Evolutionary conservation across 1,140 invertebrate species (phyloP).

Genomic region (Carcinoscorpius rotundicauda): DNA sequence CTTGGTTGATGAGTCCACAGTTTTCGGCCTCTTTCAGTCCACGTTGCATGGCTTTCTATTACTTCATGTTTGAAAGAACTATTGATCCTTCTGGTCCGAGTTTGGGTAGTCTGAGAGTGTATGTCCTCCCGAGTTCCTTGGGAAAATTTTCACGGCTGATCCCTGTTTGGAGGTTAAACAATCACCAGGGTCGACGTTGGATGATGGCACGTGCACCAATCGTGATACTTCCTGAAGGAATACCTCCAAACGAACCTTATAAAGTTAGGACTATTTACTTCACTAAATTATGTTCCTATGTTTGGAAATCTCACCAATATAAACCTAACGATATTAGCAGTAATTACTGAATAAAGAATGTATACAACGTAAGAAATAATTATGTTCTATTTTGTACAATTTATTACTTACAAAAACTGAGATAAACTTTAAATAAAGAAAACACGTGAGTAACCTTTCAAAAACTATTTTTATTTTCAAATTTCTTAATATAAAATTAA

Average conservation of each 20-base stretch:
- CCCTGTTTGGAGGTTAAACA: slow-evolving; percentile 49
- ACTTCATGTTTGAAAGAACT: slow-evolving; percentile 50
- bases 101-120: slow-evolving; percentile 43
- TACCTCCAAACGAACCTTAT: slow-evolving; percentile 13
- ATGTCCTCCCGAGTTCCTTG: slow-evolving; percentile 25
- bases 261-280: too few relatives aligned
- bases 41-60: slow-evolving; percentile 51
- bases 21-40: slow-evolving; percentile 23
- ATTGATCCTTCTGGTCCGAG: slow-evolving; percentile 51
- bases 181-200: slow-evolving; percentile 51
- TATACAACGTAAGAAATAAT: too few relatives aligned
- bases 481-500: too few relatives aligned
- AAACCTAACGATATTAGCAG: too few relatives aligned
- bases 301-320: too few relatives aligned
- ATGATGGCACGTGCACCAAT: slow-evolving; percentile 40
- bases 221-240: slow-evolving; percentile 14
- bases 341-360: too few relatives aligned
- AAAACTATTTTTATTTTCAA: too few relatives aligned
- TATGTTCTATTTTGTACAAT: too few relatives aligned
- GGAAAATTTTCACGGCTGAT: slow-evolving; percentile 32
- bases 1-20: slow-evolving; percentile 39
- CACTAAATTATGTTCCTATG: too few relatives aligned
- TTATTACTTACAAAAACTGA: too few relatives aligned
- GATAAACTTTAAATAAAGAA: too few relatives aligned
- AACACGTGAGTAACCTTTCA: too few relatives aligned